A percentile compares a stretch with the other conserved stretches of the same genome.
Evolutionary conservation across 2,888 invertebrate genomes (phyloP).

Genomic region (Caenorhabditis sulstoni): DNA sequence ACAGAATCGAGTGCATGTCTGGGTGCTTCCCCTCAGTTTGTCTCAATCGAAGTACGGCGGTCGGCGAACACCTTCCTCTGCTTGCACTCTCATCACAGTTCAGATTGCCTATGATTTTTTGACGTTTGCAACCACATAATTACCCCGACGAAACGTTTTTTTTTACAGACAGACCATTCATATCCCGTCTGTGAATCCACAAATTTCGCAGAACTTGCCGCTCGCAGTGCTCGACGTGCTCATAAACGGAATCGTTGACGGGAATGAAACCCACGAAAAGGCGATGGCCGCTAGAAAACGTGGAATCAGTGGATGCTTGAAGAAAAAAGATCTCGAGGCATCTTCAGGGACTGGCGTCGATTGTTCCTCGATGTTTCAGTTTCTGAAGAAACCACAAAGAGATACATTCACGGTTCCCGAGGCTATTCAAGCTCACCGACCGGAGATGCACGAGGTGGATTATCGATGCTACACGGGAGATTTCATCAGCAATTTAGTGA

Average conservation of each 20-base stretch:
- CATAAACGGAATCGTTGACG: slow-evolving; percentile 55
- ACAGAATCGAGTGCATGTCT: slow-evolving; percentile 50
- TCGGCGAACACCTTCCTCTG: slow-evolving; percentile 51
- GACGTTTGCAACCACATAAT: slow-evolving; percentile 27
- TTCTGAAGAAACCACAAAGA: slow-evolving; percentile 39
- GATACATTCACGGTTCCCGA: slow-evolving; percentile 61
- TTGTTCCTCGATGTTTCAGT: slow-evolving; percentile 35
- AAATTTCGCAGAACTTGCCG: slow-evolving; percentile 30
- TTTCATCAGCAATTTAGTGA: slow-evolving; percentile 48
- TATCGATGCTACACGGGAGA: slow-evolving; percentile 51
- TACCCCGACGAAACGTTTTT: background rate
- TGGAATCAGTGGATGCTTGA: slow-evolving; percentile 39
- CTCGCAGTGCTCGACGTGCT: slow-evolving; percentile 29
- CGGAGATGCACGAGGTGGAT: slow-evolving; percentile 58
- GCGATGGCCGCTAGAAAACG: slow-evolving; percentile 39
- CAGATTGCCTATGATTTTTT: slow-evolving; percentile 53
- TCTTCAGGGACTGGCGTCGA: background rate
- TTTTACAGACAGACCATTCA: slow-evolving; percentile 17
- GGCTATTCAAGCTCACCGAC: slow-evolving; percentile 52
- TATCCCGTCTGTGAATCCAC: slow-evolving; percentile 10
- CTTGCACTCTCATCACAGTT: slow-evolving; percentile 58
- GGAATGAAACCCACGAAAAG: slow-evolving; percentile 57
- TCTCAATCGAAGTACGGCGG: slow-evolving; percentile 61
- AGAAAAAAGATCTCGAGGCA: slow-evolving; percentile 31
- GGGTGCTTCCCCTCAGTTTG: slow-evolving; percentile 51